Evolutionary conservation across 2,888 invertebrate genomes (phyloP), one percentile per base, ranked within the genome.

Genomic region (Gymnosoma rotundatum): DNA sequence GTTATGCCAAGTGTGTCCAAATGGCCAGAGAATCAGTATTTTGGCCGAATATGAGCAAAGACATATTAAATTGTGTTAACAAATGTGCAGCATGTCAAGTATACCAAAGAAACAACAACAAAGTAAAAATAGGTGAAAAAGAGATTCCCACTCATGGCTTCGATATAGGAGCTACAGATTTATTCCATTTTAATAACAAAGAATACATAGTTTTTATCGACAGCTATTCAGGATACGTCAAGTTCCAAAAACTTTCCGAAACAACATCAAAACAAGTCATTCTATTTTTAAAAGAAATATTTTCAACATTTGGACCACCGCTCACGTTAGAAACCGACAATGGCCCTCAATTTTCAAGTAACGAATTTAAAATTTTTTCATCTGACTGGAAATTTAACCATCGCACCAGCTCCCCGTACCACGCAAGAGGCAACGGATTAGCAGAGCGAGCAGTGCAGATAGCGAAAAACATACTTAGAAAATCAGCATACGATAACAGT

Each of bases 381-480:
- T 18, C 10, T 2, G 6, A 10, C 10, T 72, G 63, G 70, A 72
- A 78, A 48, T 72, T 78, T 8, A 70, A 70, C 25, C 78, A 78
- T 18, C n/a, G 61, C 8, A 72, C 78, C 8, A 63, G 45, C 18
- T 70, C 70, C 12, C 61, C 69, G 21, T 61, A 76, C 21, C 76
- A 76, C 21, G 67, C 76, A 6, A 67, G 67, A 8, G 67, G 61
- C 1, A 78, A 78, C 52, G 70, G 70, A 12, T 48, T 64, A 38
- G 64, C 70, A 18, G 70, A 72, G n/a, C 70, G 38, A 21, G 58
- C 78, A 38, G 70, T 72, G 2, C 70, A 78, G 36, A 70, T 64
- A 5, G 63, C 58, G n/a, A 74, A 64, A 50, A 74, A 74, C n/a
- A 74, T 74, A 9, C 20, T 74, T 2, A 74, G 16, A 54, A 72